Base-by-base conservation (phyloP, 2,797 vertebrate genomes). In the Galaxias olidus region DNA sequence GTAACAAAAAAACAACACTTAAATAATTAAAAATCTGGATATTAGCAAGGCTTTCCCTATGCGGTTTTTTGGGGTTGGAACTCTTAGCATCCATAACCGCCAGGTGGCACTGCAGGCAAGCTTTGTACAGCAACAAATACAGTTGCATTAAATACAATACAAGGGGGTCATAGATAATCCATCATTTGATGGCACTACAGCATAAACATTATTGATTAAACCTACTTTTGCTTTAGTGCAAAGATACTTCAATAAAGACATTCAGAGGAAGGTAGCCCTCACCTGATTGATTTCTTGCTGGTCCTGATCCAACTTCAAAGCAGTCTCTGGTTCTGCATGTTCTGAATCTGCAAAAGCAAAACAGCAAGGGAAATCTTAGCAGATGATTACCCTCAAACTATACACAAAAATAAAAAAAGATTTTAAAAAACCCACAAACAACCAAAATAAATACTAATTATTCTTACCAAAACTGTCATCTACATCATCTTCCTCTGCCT, bases 391-490 rank as follows among this genome's bases (percentile, higher is more conserved):
- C 30, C 30, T 30, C 2, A 3, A 30, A 30, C 7, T 4, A 45
- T 46, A 4, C 10, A 47, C 4, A 0, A 55, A 57, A 65, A 64
- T 30, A 40, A 8, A 60, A 17, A 15, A 53, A 14, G 0, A 49
- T 20, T 3, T 3, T 6, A 30, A 30, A 30, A 30, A 30, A 52
- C 41, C 41, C 61, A 49, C 3, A 15, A 45, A 56, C 51, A 19
- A 8, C 51, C 8, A 0, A 30, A 4, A 51, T 1, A n/a, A 20
- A 4, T 50, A 51, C 30, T 41, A 20, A n/a, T 15, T 18, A n/a
- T 4, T 53, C 44, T 51, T 78, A 90, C 90, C 85, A 10, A 66
- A 79, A 13, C 81, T 68, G 30, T 74, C 61, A 1, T 79, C 30
- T 30, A 30, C 72, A 0, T 84, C 72, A 4, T 79, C 74, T 0